Percentiles rank a stretch among this genome's conserved stretches.
These are phyloP conservation scores for Sylvilagus bachmani DNA, from an alignment of 2,113 vertebrate species.

Conservation along the genomic window DNA sequence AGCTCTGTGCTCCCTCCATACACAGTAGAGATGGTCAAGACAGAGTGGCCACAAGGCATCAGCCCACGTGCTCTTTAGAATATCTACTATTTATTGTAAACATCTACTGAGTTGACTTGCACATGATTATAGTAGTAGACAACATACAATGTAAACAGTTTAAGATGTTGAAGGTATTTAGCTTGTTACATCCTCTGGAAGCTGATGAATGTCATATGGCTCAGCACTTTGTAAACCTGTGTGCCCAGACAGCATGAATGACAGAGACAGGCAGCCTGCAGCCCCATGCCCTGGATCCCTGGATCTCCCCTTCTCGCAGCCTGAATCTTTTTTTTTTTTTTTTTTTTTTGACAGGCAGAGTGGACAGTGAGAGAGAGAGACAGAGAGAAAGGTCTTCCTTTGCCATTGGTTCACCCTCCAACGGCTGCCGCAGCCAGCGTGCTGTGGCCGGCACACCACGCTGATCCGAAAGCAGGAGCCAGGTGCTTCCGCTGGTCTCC, in stretches of 20 bases:
- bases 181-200: not conserved
- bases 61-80: not conserved
- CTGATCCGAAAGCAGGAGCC: too few relatives aligned
- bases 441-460: too few relatives aligned
- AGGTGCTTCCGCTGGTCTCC: too few relatives aligned
- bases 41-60: not conserved
- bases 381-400: too few relatives aligned
- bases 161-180: not conserved
- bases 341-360: too few relatives aligned
- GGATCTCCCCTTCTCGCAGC: not conserved
- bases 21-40: not conserved
- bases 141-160: not conserved
- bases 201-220: not conserved
- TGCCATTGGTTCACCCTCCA: too few relatives aligned
- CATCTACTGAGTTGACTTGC: not conserved
- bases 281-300: not conserved
- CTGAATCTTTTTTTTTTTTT: too few relatives aligned
- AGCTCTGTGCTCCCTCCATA: too few relatives aligned
- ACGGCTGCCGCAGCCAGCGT: too few relatives aligned
- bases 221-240: not conserved
- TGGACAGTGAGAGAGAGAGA: too few relatives aligned
- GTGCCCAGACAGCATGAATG: not conserved
- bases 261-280: not conserved
- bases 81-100: not conserved
- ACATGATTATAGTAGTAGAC: not conserved